Conservation (phyloP, 2,888 invertebrate species). For the Heliconius erato region DNA sequence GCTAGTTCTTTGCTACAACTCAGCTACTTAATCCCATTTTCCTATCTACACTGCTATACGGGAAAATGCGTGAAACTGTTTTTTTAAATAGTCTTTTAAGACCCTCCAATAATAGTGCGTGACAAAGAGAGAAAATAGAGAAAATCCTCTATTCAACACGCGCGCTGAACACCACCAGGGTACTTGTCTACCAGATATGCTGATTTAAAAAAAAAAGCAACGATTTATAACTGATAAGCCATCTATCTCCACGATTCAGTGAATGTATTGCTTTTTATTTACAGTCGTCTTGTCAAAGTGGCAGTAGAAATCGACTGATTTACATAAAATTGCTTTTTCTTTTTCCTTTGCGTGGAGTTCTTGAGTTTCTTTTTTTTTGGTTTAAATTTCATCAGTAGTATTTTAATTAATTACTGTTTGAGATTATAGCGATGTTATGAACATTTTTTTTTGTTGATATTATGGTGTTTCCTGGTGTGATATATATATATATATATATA, state of each 20-base stretch:
- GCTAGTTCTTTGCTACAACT: too few relatives aligned
- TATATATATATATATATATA: too few relatives aligned
- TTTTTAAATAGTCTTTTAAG: too few relatives aligned
- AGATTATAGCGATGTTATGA: neutral
- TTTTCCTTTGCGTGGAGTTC: slow-evolving; percentile 45
- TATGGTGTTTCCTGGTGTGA: neutral
- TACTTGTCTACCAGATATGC: neutral
- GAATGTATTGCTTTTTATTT: slow-evolving; percentile 15
- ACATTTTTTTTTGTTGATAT: neutral
- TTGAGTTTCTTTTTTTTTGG: slow-evolving; percentile 33
- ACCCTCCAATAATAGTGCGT: too few relatives aligned
- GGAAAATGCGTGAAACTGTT: too few relatives aligned
- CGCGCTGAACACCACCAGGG: too few relatives aligned
- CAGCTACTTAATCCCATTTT: too few relatives aligned
- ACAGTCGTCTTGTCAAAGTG: slow-evolving; percentile 34
- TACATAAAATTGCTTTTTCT: slow-evolving; percentile 44
- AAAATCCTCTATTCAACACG: too few relatives aligned
- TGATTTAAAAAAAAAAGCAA: neutral
- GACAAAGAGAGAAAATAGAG: too few relatives aligned
- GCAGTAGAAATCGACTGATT: slow-evolving; percentile 39
- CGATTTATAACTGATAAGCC: slow-evolving; percentile 25
- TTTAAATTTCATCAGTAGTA: slow-evolving; percentile 26
- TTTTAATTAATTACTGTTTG: slow-evolving; percentile 37
- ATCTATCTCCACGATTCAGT: slow-evolving; percentile 35
- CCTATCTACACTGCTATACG: too few relatives aligned